Conservation (phyloP, 2,888 invertebrate species). For the Papilio protenor region DNA sequence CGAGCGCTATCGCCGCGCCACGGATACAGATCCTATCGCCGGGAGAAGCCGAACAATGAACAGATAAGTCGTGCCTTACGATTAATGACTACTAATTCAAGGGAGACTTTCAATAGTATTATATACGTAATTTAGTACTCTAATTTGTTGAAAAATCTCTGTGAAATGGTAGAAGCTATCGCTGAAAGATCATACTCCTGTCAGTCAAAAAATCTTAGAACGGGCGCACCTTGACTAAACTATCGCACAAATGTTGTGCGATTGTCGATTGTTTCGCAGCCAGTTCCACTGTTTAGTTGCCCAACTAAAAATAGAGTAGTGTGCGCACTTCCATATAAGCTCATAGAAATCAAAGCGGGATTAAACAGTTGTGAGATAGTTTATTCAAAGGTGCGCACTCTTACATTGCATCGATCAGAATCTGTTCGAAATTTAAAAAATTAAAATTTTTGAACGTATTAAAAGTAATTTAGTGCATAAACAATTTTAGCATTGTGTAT, state of each 20-base stretch:
- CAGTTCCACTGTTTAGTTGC: no score
- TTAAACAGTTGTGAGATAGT: no score
- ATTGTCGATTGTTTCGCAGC: no score
- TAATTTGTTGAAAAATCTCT: neutral
- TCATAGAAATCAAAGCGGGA: no score
- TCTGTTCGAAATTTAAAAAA: neutral
- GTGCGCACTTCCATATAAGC: no score
- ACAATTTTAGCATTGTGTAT: constrained; percentile 2
- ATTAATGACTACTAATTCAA: constrained; percentile 45
- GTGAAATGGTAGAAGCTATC: no score
- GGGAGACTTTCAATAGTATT: neutral
- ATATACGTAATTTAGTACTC: neutral
- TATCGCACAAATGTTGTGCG: no score
- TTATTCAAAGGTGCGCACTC: neutral
- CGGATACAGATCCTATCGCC: constrained; percentile 51
- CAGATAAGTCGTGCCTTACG: constrained; percentile 48
- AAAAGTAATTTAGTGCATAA: neutral
- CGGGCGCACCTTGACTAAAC: no score
- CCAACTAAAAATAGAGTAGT: no score
- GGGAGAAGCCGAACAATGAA: constrained; percentile 45
- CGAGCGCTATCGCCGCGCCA: constrained; percentile 46
- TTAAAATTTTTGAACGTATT: neutral
- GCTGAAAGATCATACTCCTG: no score
- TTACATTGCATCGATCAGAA: neutral
- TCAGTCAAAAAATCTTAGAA: neutral